Conservation (phyloP, 2,797 vertebrate genomes). For the Spatula clypeata region DNA sequence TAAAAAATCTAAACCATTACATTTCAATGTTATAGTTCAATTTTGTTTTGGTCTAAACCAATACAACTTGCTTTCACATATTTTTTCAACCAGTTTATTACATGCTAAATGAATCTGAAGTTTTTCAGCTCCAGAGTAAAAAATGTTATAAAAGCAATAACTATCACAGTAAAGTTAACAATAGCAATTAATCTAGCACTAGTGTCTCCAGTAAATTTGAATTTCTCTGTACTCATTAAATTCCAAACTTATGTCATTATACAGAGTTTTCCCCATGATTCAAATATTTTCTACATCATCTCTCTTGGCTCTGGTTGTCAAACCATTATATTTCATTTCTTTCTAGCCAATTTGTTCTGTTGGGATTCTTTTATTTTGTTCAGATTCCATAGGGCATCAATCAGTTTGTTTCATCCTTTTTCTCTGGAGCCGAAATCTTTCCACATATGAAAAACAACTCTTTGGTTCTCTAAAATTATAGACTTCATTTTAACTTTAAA, state of each 20-base stretch:
- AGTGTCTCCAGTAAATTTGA: background rate
- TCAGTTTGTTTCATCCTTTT: background rate
- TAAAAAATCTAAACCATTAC: background rate
- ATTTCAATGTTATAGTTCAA: background rate
- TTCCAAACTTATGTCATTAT: background rate
- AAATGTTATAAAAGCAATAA: background rate
- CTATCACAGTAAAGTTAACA: background rate
- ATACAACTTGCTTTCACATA: background rate
- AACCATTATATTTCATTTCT: background rate
- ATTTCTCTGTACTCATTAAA: background rate
- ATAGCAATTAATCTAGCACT: background rate
- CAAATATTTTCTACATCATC: background rate
- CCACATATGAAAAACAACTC: background rate
- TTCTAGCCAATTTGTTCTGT: background rate
- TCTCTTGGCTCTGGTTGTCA: background rate
- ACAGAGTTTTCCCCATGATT: background rate
- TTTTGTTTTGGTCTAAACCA: background rate
- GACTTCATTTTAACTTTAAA: background rate
- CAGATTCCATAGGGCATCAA: background rate
- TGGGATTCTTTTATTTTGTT: background rate
- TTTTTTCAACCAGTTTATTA: background rate
- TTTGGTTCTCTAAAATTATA: background rate
- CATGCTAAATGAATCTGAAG: background rate
- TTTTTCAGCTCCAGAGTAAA: background rate
- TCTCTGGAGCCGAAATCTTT: background rate